phyloP scores from a whole-genome alignment of 1,140 invertebrate genomes.

The Cyclargus thomasi region DNA sequence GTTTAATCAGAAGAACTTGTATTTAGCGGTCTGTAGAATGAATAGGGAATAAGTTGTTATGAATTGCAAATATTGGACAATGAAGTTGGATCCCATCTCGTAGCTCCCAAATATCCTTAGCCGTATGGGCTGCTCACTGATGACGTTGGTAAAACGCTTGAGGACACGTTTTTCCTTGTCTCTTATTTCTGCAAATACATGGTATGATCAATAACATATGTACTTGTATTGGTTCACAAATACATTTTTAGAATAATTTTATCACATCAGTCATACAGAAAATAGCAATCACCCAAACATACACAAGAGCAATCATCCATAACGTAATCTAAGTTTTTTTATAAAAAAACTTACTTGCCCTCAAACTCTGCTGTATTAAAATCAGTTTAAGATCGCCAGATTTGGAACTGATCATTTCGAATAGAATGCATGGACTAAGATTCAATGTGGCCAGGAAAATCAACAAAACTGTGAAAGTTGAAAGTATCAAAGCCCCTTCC shows the following conservation, averaged over 20 bases:
- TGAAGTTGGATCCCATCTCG: not conserved
- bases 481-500: no score
- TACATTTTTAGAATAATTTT: no score
- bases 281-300: no score
- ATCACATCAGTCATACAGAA: no score
- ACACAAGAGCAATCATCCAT: no score
- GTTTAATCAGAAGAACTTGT: not conserved
- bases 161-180: not conserved
- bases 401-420: not conserved
- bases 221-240: no score
- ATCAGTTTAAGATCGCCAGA: not conserved
- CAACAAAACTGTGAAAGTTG: no score
- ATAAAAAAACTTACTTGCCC: not conserved
- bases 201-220: not conserved
- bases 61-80: not conserved
- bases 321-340: no score
- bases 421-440: not conserved
- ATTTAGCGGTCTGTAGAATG: not conserved
- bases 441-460: no score
- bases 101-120: not conserved
- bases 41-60: not conserved
- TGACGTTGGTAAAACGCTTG: not conserved
- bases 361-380: not conserved
- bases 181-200: not conserved
- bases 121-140: not conserved